Conservation (phyloP, 2,113 vertebrate genomes). For the Hemiprocne comata region DNA sequence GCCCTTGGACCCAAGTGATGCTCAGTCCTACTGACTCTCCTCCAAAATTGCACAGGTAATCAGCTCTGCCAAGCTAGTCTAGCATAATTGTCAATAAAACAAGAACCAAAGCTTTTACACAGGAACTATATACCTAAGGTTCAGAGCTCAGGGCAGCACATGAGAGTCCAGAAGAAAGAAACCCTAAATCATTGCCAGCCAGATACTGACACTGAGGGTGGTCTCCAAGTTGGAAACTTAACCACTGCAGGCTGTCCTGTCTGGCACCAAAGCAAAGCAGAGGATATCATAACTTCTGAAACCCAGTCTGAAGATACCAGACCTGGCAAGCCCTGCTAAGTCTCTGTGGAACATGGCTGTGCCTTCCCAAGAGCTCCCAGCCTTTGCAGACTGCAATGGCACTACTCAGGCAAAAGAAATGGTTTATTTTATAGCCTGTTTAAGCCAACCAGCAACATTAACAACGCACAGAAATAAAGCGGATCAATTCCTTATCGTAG, state of each 20-base stretch:
- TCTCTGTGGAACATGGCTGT: background rate
- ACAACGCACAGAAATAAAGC: background rate
- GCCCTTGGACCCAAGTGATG: background rate
- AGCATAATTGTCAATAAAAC: fast-evolving
- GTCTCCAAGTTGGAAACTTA: background rate
- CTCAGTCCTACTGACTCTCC: background rate
- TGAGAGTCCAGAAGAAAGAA: background rate
- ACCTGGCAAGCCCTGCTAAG: background rate
- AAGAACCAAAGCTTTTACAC: background rate
- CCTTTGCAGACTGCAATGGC: background rate
- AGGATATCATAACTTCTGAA: background rate
- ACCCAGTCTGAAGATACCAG: background rate
- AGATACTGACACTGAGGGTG: background rate
- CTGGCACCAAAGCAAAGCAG: background rate
- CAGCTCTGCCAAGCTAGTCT: background rate
- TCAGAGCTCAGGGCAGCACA: background rate
- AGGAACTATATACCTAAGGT: background rate
- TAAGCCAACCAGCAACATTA: background rate
- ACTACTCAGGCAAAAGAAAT: background rate
- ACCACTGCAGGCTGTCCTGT: background rate
- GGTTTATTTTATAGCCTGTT: background rate
- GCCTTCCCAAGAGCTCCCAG: background rate
- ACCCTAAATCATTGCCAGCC: background rate
- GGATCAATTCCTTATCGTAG: background rate
- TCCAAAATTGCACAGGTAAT: background rate